Conservation (phyloP, 2,797 vertebrate genomes). For the Argentina silus region DNA sequence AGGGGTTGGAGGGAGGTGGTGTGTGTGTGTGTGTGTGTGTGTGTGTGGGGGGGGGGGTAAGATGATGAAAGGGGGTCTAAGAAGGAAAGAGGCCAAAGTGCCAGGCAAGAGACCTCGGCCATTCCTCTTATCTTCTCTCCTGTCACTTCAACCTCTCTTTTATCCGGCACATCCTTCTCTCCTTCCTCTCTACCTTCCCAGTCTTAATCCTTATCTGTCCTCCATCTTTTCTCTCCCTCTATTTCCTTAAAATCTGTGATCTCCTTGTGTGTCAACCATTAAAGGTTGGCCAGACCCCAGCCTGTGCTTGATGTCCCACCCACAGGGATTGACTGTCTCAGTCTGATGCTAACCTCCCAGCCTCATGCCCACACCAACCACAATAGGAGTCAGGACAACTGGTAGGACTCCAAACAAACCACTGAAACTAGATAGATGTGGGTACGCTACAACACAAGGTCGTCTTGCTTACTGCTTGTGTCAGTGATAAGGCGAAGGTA, state of each 20-base stretch:
- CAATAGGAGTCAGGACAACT: background rate
- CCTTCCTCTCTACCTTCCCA: background rate
- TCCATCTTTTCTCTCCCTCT: background rate
- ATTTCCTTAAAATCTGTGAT: background rate
- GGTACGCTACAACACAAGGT: background rate
- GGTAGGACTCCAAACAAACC: background rate
- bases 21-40: too few relatives aligned
- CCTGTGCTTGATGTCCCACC: background rate
- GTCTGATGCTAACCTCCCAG: background rate
- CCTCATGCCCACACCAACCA: background rate
- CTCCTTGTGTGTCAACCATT: background rate
- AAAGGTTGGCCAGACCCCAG: background rate
- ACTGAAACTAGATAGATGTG: background rate
- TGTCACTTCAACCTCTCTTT: background rate
- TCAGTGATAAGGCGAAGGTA: background rate
- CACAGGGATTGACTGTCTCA: conserved; percentile 3
- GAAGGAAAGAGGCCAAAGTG: background rate
- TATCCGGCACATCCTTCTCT: background rate
- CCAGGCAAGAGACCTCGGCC: background rate
- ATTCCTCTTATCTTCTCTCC: background rate
- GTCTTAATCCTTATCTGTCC: background rate
- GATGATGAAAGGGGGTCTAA: background rate
- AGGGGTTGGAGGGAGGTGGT: background rate
- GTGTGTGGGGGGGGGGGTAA: background rate
- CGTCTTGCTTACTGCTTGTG: background rate